Conservation (phyloP, 2,113 vertebrate genomes). For the Myrmecophaga tridactyla region DNA sequence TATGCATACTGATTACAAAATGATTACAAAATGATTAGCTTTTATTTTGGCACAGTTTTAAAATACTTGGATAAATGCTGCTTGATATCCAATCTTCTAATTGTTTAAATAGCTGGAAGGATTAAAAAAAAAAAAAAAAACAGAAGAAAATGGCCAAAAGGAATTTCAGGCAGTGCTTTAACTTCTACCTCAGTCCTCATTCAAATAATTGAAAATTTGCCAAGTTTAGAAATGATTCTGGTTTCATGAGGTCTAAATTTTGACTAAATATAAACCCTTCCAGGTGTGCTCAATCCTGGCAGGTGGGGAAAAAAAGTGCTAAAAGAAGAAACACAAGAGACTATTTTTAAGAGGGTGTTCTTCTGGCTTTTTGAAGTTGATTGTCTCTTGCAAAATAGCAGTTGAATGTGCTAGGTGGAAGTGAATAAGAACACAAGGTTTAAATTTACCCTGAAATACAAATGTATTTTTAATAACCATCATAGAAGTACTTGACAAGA, state of each 20-base stretch:
- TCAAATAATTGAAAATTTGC: slow-evolving; percentile 46
- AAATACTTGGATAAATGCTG: slow-evolving; percentile 82
- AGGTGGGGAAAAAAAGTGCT: slow-evolving; percentile 8
- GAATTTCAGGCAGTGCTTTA: slow-evolving; percentile 47
- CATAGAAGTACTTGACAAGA: slow-evolving; percentile 55
- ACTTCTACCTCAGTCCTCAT: slow-evolving; percentile 32
- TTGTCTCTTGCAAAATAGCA: slow-evolving; percentile 53
- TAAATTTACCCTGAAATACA: slow-evolving; percentile 50
- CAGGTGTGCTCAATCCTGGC: slow-evolving; percentile 47
- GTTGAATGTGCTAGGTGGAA: slow-evolving; percentile 58
- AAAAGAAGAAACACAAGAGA: slow-evolving; percentile 67
- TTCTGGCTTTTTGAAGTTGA: slow-evolving; percentile 35
- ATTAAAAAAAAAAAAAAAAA: slow-evolving; percentile 39
- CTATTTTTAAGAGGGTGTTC: slow-evolving; percentile 44
- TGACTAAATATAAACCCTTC: slow-evolving; percentile 64
- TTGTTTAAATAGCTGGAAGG: slow-evolving; percentile 54
- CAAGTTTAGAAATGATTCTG: slow-evolving; percentile 29
- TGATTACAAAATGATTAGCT: slow-evolving; percentile 84
- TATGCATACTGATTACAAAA: slow-evolving; percentile 88
- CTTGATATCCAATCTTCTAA: slow-evolving; percentile 76
- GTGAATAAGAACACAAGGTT: slow-evolving; percentile 59
- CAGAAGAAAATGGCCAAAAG: slow-evolving; percentile 48
- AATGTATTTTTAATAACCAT: slow-evolving; percentile 65
- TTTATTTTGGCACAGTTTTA: slow-evolving; percentile 84
- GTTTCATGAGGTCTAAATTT: slow-evolving; percentile 54